Base-by-base conservation (phyloP, 2,888 invertebrate species). In the Leptopilina myrica region DNA sequence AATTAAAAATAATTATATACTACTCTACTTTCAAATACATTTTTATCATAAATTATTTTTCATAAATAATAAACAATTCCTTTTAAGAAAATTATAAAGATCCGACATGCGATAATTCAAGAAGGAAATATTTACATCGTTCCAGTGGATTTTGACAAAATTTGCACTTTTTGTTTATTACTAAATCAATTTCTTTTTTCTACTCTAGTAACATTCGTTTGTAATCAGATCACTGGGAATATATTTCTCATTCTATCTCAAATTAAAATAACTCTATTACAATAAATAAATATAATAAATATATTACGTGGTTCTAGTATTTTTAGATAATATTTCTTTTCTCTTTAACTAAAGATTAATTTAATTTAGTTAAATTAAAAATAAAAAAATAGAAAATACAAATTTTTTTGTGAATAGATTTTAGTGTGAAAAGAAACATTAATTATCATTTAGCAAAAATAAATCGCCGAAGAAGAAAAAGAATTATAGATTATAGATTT, bases 1-100 rank as follows among this genome's bases (percentile, higher is more conserved):
- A 33, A 53, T 69, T 56, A 20, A 62, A 62, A 62, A 62, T 62
- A 62, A 62, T 62, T 62, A 62, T 15, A 62, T 20, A 53, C 12
- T 49, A 15, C 2, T 49, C 7, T 26, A 69, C 69, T 69, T 69
- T 69, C 69, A 5, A 69, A 69, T 69, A 11, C 69, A 69, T 69
- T 69, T 69, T 69, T 65, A 65, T n/a, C 20, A 69, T 53, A 14
- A 69, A 53, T 33, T 69, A 53, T 46, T 46, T 49, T 49, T 49
- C 12, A 49, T 15, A 67, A 33, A 46, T 69, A 69, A 69, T 62
- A 62, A 62, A 62, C 62, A n/a, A 69, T 69, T 53, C 33, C 53
- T 14, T 53, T 53, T 12, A 53, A n/a, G 11, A 46, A 46, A 20
- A 15, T 53, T 8, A 49, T 12, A 20, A 69, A 49, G 26, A 53